Conservation (phyloP, 2,113 vertebrate genomes). For the Pelodiscus sinensis region DNA sequence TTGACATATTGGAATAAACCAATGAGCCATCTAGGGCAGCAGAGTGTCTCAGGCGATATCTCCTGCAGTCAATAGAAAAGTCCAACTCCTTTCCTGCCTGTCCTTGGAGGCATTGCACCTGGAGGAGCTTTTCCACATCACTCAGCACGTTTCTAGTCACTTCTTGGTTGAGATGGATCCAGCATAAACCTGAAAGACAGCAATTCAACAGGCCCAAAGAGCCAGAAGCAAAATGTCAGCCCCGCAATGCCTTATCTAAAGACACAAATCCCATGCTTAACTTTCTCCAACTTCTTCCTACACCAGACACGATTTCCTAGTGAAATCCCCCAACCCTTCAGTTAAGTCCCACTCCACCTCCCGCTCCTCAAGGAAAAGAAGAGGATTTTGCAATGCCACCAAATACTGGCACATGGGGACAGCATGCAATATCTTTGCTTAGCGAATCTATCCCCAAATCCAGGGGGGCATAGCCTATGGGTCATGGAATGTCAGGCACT, state of each 20-base stretch:
- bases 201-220: background rate
- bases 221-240: background rate
- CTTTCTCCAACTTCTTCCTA: background rate
- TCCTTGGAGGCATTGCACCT: background rate
- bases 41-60: background rate
- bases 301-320: background rate
- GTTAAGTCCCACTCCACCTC: too few relatives aligned
- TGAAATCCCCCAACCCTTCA: background rate
- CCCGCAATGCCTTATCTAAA: background rate
- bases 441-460: background rate
- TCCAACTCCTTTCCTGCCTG: background rate
- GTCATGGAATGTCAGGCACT: too few relatives aligned
- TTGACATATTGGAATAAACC: background rate
- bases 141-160: background rate
- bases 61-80: background rate
- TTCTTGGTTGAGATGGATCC: background rate
- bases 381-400: background rate
- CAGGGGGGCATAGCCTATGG: background rate
- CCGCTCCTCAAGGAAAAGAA: background rate
- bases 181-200: fast-evolving
- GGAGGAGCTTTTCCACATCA: background rate
- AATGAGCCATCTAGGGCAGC: background rate
- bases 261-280: background rate
- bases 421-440: fast-evolving
- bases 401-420: too few relatives aligned